A percentile compares a stretch with the other conserved stretches of the same genome.
These are phyloP conservation scores for Andricus quercusramuli DNA, from an alignment of 2,888 invertebrate genomes.

Conservation along the genomic window DNA sequence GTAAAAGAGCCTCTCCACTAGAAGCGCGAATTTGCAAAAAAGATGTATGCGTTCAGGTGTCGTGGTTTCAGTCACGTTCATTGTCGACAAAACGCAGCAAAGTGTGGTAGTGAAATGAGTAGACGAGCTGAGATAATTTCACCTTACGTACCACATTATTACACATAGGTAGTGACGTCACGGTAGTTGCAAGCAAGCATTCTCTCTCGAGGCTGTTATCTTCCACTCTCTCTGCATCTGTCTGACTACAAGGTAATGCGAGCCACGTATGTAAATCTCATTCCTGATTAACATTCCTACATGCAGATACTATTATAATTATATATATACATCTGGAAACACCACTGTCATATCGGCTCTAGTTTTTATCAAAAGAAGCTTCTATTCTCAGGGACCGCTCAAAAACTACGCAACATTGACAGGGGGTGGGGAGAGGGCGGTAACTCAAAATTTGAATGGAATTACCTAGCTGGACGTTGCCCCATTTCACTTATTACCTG, in stretches of 20 bases:
- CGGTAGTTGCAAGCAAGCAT: conserved; percentile 55
- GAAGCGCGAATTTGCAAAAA: conserved; percentile 2
- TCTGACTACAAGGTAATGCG: conserved; percentile 68
- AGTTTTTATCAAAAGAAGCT: background rate
- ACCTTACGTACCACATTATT: conserved; percentile 64
- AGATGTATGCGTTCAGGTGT: conserved; percentile 1
- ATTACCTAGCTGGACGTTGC: no score
- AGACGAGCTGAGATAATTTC: conserved; percentile 61
- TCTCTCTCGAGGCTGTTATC: conserved; percentile 68
- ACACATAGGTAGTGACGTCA: conserved; percentile 59
- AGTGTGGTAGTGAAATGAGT: conserved; percentile 58
- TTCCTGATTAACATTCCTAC: conserved; percentile 75
- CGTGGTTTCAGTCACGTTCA: conserved; percentile 46
- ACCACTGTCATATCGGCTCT: background rate
- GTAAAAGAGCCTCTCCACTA: background rate
- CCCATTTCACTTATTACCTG: no score
- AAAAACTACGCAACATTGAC: no score
- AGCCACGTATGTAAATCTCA: conserved; percentile 73
- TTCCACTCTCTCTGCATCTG: conserved; percentile 69
- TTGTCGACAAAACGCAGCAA: conserved; percentile 58
- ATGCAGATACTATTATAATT: conserved; percentile 45
- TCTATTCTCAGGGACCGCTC: background rate
- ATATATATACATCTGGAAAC: background rate
- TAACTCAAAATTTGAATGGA: no score
- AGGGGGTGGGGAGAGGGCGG: no score